Conservation (phyloP, 2,888 invertebrate species). For the Yponomeuta cagnagella region DNA sequence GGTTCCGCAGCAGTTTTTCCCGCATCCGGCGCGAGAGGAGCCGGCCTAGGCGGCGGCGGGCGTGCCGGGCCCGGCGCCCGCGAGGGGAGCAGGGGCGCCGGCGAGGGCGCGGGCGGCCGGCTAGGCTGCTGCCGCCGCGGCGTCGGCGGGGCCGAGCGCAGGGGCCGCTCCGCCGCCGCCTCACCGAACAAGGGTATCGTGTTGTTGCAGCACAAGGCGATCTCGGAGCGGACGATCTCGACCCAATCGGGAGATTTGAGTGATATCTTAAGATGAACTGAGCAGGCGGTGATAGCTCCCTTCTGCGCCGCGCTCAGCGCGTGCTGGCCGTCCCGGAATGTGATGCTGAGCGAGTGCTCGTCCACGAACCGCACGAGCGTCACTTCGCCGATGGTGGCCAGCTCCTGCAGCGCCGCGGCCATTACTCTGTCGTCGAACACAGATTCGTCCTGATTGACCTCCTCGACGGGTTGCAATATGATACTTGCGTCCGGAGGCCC, state of each 20-base stretch:
- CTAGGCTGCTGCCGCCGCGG: conserved; percentile 73
- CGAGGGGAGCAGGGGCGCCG: conserved; percentile 60
- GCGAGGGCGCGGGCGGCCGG: conserved; percentile 78
- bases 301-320: conserved; percentile 84
- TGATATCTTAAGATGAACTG: conserved; percentile 80
- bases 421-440: conserved; percentile 89
- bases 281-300: conserved; percentile 77
- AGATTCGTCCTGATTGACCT: conserved; percentile 64
- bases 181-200: conserved; percentile 84
- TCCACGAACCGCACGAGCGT: conserved; percentile 93
- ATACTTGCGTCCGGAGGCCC: conserved; percentile 98
- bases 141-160: conserved; percentile 64
- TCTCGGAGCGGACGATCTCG: conserved; percentile 86
- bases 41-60: conserved; percentile 77
- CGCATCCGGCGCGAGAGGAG: conserved; percentile 70
- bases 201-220: conserved; percentile 88
- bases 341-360: conserved; percentile 88
- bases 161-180: conserved; percentile 48
- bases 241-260: conserved; percentile 91
- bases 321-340: conserved; percentile 92
- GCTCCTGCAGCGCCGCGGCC: conserved; percentile 85
- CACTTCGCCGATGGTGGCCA: conserved; percentile 91
- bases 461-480: conserved; percentile 77
- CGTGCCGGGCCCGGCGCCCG: conserved; percentile 62
- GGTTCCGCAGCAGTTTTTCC: conserved; percentile 49